Evolutionary conservation across 2,797 vertebrate species (phyloP).

Genomic region (Yasuhikotakia modesta): DNA sequence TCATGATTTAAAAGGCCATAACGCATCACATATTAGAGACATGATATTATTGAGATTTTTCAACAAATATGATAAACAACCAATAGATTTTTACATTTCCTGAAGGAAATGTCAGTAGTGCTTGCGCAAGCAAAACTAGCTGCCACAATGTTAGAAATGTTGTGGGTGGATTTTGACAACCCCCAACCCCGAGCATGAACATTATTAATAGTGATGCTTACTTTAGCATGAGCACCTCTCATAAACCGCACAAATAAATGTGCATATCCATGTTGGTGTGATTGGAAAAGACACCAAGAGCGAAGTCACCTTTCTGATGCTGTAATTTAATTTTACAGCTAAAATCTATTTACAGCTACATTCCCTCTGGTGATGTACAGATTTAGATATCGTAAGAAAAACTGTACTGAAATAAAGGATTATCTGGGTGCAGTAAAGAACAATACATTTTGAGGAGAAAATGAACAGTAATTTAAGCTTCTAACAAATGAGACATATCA

Average conservation of each 20-base stretch:
- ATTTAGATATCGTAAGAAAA: not conserved
- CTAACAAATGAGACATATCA: not conserved
- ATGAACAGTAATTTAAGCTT: conserved; percentile 1
- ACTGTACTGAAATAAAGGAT: not conserved
- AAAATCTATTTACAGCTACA: not conserved
- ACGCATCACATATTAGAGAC: too few relatives aligned
- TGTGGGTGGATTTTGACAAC: not conserved
- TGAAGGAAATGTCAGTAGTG: not conserved
- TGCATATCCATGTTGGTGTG: not conserved
- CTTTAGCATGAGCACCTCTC: not conserved
- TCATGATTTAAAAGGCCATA: not conserved
- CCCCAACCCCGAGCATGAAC: not conserved
- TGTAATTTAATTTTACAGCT: too few relatives aligned
- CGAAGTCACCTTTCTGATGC: not conserved
- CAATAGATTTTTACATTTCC: not conserved
- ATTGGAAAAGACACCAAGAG: not conserved
- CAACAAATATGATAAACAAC: not conserved
- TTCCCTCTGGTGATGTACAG: not conserved
- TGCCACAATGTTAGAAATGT: not conserved
- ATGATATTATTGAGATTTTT: not conserved
- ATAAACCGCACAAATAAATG: not conserved
- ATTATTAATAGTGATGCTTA: not conserved
- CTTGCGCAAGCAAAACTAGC: not conserved
- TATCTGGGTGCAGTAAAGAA: not conserved
- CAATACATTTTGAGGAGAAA: conserved; percentile 7